Conservation (phyloP, 1,140 invertebrate genomes). For the Pentalonia nigronervosa region DNA sequence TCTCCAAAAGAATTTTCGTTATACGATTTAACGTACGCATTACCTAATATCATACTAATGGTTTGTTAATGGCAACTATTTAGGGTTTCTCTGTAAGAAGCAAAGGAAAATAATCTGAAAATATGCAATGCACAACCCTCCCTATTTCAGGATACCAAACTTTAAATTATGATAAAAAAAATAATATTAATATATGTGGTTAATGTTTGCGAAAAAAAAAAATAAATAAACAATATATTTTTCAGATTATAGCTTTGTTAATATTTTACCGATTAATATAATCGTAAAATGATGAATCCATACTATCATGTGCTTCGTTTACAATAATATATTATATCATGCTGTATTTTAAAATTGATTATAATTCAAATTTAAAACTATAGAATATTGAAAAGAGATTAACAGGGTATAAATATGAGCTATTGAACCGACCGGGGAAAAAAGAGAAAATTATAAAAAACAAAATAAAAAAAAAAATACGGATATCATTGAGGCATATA, state of each 20-base stretch:
- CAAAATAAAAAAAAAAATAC: background rate
- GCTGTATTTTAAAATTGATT: background rate
- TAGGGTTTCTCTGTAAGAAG: background rate
- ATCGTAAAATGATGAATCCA: background rate
- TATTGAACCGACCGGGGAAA: background rate
- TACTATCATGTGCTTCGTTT: background rate
- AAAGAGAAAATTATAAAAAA: background rate
- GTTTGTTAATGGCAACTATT: background rate
- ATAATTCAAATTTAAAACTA: slow-evolving; percentile 2
- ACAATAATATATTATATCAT: background rate
- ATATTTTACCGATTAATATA: slow-evolving; percentile 19
- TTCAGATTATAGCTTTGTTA: background rate
- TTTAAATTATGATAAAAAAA: background rate
- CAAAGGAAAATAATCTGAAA: background rate
- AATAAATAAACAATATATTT: background rate
- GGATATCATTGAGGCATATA: background rate
- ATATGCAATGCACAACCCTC: background rate
- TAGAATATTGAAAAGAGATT: background rate
- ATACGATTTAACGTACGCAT: background rate
- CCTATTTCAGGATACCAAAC: background rate
- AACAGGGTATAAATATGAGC: background rate
- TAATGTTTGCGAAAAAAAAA: background rate
- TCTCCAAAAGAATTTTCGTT: background rate
- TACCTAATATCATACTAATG: background rate
- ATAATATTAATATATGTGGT: background rate